Percentiles rank a stretch among this genome's conserved stretches.
phyloP scores from a whole-genome alignment of 2,113 vertebrate genomes.

The Platichthys stellatus region DNA sequence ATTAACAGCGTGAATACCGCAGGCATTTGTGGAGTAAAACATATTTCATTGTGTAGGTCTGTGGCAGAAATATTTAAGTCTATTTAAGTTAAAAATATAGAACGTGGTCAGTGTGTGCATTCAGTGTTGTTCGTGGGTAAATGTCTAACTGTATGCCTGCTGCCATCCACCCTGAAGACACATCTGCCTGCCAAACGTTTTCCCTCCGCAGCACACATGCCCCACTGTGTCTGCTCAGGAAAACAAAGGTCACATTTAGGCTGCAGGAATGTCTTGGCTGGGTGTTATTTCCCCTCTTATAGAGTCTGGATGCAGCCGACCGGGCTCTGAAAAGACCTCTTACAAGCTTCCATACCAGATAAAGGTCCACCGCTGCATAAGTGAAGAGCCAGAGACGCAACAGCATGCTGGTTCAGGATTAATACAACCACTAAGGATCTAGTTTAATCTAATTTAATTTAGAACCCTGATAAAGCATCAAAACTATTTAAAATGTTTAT shows the following conservation, averaged over 20 bases:
- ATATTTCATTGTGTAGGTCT: not conserved
- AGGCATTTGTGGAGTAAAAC: not conserved
- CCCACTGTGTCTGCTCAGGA: slow-evolving; percentile 44
- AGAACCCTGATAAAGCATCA: too few relatives aligned
- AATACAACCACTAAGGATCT: too few relatives aligned
- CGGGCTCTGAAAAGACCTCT: slow-evolving; percentile 31
- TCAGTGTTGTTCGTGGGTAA: not conserved
- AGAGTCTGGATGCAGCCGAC: slow-evolving; percentile 17
- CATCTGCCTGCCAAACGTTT: slow-evolving; percentile 62
- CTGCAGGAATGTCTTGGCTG: slow-evolving; percentile 74
- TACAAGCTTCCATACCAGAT: not conserved
- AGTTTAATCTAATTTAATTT: too few relatives aligned
- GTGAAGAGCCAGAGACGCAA: not conserved
- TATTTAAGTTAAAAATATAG: not conserved
- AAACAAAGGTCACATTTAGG: slow-evolving; percentile 76
- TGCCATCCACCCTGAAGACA: slow-evolving; percentile 28
- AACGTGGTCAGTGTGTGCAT: not conserved
- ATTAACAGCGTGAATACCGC: not conserved
- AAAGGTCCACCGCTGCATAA: not conserved
- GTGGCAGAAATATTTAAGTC: not conserved
- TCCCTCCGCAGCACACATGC: slow-evolving; percentile 34
- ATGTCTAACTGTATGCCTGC: not conserved
- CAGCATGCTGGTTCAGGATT: not conserved
- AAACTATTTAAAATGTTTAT: not conserved
- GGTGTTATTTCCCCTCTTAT: slow-evolving; percentile 68